A percentile compares a stretch with the other conserved stretches of the same genome.
Evolutionary conservation across 2,797 vertebrate species (phyloP).

Genomic region (Furcifer pardalis): DNA sequence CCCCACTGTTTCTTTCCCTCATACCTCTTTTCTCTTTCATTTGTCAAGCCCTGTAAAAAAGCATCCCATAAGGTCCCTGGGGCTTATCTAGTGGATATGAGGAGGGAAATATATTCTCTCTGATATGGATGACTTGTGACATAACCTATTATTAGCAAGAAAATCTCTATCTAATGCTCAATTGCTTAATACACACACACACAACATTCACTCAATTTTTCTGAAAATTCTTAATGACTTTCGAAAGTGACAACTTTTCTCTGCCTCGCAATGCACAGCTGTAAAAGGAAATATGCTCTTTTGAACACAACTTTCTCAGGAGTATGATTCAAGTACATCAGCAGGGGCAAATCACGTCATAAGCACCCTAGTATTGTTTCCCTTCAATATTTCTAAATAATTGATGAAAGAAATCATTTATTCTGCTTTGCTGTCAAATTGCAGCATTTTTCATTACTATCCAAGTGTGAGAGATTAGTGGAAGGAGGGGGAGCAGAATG

Average conservation of each 20-base stretch:
- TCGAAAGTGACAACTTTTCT: not conserved
- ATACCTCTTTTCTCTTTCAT: not conserved
- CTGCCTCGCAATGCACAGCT: not conserved
- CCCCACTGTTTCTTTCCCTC: not conserved
- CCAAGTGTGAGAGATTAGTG: constrained; percentile 30
- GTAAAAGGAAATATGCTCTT: constrained; percentile 28
- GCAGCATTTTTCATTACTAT: constrained; percentile 35
- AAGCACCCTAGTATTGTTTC: constrained; percentile 10
- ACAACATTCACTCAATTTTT: constrained; percentile 40
- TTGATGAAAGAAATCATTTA: constrained; percentile 17
- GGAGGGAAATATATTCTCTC: constrained; percentile 41
- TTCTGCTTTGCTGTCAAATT: constrained; percentile 34
- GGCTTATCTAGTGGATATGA: not conserved
- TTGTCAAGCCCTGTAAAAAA: constrained; percentile 56
- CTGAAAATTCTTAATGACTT: constrained; percentile 49
- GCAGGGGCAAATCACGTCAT: constrained; percentile 29
- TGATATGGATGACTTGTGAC: not conserved
- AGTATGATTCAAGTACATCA: constrained; percentile 17
- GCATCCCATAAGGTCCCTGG: constrained; percentile 33
- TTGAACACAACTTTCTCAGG: constrained; percentile 11
- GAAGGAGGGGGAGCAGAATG: not conserved
- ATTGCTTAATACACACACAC: rapidly evolving
- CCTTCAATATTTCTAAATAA: constrained; percentile 23
- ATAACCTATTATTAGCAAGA: constrained; percentile 40
- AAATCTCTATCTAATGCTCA: constrained; percentile 52